A percentile compares a stretch with the other conserved stretches of the same genome.
These are phyloP conservation scores for Pachypeltis micranthus DNA, from an alignment of 1,140 invertebrate species.

Conservation along the genomic window DNA sequence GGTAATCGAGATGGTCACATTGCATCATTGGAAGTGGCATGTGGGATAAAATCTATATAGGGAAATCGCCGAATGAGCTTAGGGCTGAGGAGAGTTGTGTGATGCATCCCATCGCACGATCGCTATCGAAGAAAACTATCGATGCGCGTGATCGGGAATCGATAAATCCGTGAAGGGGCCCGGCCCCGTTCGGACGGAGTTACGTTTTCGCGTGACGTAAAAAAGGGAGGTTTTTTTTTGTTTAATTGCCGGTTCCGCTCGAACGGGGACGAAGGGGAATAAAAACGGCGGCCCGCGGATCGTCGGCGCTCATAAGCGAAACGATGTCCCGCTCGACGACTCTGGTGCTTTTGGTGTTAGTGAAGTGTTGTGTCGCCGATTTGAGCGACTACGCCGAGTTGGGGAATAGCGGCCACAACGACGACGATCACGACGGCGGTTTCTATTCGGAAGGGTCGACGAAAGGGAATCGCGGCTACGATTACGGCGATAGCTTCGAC, in stretches of 20 bases:
- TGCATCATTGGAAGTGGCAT: no score
- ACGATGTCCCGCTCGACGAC: no score
- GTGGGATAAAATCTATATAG: no score
- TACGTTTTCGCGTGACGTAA: background rate
- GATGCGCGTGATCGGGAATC: no score
- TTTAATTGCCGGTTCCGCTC: background rate
- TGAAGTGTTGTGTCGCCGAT: background rate
- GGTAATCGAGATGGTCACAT: no score
- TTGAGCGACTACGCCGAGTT: background rate
- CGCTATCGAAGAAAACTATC: no score
- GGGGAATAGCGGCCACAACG: conserved; percentile 9
- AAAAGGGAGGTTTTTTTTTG: background rate
- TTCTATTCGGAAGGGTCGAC: background rate
- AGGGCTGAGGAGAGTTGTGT: no score
- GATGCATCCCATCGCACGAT: no score
- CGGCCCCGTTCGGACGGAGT: no score
- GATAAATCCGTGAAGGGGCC: no score
- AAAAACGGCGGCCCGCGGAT: background rate
- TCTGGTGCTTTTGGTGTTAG: background rate
- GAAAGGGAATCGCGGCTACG: background rate
- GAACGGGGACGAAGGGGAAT: background rate
- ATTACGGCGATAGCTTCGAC: background rate
- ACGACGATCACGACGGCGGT: conserved; percentile 3
- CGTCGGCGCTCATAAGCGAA: no score
- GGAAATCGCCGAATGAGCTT: no score